These are phyloP conservation scores for Rotaria macrura DNA, from an alignment of 2,888 invertebrate species.

Conservation along the genomic window DNA sequence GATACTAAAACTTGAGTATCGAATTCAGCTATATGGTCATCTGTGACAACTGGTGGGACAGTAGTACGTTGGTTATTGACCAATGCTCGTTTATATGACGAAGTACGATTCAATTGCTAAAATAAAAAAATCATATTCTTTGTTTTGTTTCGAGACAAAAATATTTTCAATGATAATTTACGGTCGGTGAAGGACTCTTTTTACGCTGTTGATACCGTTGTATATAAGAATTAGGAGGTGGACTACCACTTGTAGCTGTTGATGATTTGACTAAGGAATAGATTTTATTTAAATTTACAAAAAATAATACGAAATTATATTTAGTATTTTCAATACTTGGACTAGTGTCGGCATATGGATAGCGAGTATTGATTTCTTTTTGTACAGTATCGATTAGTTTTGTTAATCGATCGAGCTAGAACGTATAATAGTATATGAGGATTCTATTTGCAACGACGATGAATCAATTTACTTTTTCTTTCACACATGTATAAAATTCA, in stretches of 20 bases:
- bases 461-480: not conserved
- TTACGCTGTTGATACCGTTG: not conserved
- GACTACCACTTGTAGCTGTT: not conserved
- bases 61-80: not conserved
- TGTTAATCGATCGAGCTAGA: conserved; percentile 3
- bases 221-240: not conserved
- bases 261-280: conserved; percentile 5
- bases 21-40: not conserved
- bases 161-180: not conserved
- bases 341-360: not conserved
- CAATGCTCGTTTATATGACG: conserved; percentile 13
- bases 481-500: conserved; percentile 18
- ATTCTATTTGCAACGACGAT: not conserved
- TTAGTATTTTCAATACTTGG: no score
- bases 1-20: not conserved
- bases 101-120: conserved; percentile 10
- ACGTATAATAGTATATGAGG: not conserved
- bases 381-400: conserved; percentile 1
- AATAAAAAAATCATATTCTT: not conserved
- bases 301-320: no score
- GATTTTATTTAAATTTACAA: not conserved
- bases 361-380: not conserved
- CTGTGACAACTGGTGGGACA: not conserved
- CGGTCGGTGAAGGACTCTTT: not conserved
- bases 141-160: no score